A percentile compares a stretch with the other conserved stretches of the same genome.
phyloP scores from a whole-genome alignment of 2,888 invertebrate species.

The Neuroscelio doddi region DNA sequence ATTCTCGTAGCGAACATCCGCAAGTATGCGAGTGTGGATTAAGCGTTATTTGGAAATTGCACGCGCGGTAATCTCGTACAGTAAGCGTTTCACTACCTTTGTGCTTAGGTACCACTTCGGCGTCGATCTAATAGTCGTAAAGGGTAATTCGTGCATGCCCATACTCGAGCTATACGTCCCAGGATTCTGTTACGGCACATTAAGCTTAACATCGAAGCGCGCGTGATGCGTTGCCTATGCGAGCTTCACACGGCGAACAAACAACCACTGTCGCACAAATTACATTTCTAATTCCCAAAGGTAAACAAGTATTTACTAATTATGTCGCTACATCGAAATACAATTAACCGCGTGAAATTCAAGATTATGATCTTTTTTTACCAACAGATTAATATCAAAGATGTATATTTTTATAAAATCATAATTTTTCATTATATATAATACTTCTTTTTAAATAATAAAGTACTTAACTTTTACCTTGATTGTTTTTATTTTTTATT shows the following conservation, averaged over 20 bases:
- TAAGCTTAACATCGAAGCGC: constrained; percentile 27
- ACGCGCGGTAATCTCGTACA: not conserved
- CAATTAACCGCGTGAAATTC: no score
- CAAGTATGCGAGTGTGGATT: not conserved
- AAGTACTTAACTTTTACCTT: no score
- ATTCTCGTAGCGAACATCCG: not conserved
- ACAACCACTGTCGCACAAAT: no score
- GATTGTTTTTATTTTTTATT: no score
- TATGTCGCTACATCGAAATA: no score
- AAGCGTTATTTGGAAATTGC: constrained; percentile 5
- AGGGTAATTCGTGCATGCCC: constrained; percentile 48
- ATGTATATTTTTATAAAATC: no score
- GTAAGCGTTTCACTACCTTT: constrained; percentile 9
- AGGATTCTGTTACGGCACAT: constrained; percentile 50
- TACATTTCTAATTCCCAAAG: no score
- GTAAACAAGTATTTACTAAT: no score
- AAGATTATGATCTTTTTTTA: no score
- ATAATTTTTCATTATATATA: no score
- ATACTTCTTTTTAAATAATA: no score
- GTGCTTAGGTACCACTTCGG: constrained; percentile 7
- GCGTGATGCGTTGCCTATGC: not conserved
- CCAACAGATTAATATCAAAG: no score
- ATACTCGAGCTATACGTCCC: constrained; percentile 24
- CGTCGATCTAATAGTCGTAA: constrained; percentile 48
- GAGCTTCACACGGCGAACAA: not conserved